A percentile compares a stretch with the other conserved stretches of the same genome.
These are phyloP conservation scores for Hirudo medicinalis DNA, from an alignment of 1,140 invertebrate genomes.

Conservation along the genomic window DNA sequence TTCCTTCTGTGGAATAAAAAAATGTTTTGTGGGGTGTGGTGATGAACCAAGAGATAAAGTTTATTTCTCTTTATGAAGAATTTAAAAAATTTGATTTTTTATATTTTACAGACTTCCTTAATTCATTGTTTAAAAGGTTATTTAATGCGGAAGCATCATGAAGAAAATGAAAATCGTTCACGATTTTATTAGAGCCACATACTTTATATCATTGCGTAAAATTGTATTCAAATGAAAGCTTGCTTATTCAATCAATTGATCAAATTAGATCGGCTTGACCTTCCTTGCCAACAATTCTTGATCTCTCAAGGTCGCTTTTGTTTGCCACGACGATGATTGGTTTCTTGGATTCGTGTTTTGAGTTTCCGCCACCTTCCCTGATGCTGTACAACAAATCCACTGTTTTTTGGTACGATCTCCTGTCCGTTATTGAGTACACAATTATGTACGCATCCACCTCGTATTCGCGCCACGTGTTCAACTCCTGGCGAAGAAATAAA, in stretches of 20 bases:
- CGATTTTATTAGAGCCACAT: no score
- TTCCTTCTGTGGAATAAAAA: constrained; percentile 16
- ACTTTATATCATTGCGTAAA: no score
- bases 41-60: no score
- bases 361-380: constrained; percentile 18
- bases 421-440: constrained; percentile 76
- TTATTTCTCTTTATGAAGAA: no score
- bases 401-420: constrained; percentile 46
- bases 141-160: no score
- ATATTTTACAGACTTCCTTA: no score
- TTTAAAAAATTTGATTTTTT: no score
- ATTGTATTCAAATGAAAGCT: no score
- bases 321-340: constrained; percentile 86
- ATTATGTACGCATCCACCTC: constrained; percentile 74
- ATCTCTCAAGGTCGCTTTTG: constrained; percentile 78
- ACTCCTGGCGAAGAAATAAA: constrained; percentile 11
- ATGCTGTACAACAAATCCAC: constrained; percentile 30
- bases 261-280: constrained; percentile 47
- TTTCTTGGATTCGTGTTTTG: not conserved
- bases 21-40: no score
- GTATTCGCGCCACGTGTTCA: constrained; percentile 22
- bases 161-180: no score
- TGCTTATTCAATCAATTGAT: not conserved
- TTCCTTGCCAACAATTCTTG: constrained; percentile 64
- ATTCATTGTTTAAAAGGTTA: no score